These are phyloP conservation scores for Eucera pruinosa DNA, from an alignment of 2,888 invertebrate genomes.

Conservation along the genomic window DNA sequence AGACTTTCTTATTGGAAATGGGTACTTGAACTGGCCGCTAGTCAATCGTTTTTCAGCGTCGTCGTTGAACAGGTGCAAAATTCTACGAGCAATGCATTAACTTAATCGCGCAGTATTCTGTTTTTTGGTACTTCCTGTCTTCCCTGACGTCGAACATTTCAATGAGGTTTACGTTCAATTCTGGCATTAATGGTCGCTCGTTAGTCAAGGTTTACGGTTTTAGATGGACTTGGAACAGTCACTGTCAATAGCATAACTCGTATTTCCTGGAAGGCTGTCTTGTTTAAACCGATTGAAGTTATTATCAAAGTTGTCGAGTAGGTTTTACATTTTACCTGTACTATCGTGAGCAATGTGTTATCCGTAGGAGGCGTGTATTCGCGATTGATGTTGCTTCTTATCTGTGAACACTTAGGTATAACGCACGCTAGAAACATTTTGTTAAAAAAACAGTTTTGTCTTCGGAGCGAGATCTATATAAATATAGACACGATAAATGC, in stretches of 20 bases:
- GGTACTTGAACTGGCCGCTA: constrained; percentile 23
- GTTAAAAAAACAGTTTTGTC: no score
- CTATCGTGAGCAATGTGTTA: neutral
- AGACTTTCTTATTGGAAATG: constrained; percentile 46
- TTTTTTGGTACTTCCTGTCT: neutral
- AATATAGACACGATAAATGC: no score
- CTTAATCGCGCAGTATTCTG: constrained; percentile 10
- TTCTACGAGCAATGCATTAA: constrained; percentile 15
- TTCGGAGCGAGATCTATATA: no score
- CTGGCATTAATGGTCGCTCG: no score
- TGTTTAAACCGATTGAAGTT: no score
- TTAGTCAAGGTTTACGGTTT: constrained; percentile 16
- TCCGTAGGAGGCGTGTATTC: no score
- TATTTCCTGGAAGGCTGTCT: neutral
- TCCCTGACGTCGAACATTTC: neutral
- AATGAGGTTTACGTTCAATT: constrained; percentile 6
- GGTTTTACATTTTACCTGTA: no score
- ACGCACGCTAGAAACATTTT: no score
- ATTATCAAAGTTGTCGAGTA: neutral
- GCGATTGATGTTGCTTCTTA: no score
- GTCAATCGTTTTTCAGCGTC: constrained; percentile 45
- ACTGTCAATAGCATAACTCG: neutral
- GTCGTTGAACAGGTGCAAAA: constrained; percentile 45
- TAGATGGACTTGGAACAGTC: constrained; percentile 6
- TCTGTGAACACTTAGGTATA: no score